These are phyloP conservation scores for Lordiphosa mommai DNA, from an alignment of 1,140 invertebrate species.

Conservation along the genomic window DNA sequence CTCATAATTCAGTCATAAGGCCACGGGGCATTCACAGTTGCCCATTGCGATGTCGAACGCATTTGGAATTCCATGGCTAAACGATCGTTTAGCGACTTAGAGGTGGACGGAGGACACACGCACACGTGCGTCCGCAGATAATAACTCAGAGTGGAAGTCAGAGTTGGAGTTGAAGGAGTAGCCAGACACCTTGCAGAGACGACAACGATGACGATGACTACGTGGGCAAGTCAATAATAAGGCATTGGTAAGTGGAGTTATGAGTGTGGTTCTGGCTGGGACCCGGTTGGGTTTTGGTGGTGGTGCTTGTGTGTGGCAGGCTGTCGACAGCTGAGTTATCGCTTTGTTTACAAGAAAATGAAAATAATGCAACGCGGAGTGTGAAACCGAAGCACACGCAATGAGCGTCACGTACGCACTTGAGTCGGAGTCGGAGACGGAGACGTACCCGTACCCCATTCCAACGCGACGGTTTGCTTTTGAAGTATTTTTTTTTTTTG, in stretches of 20 bases:
- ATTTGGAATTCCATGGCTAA: slow-evolving; percentile 50
- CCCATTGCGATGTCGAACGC: slow-evolving; percentile 3
- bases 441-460: background rate
- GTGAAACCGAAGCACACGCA: slow-evolving; percentile 32
- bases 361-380: slow-evolving; percentile 14
- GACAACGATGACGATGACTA: background rate
- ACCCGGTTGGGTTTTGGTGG: background rate
- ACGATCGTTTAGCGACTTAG: slow-evolving; percentile 60
- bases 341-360: slow-evolving; percentile 44
- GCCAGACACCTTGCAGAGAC: slow-evolving; percentile 3
- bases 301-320: slow-evolving; percentile 25
- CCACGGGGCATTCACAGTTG: slow-evolving; percentile 17
- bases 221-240: slow-evolving; percentile 9
- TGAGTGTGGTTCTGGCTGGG: slow-evolving; percentile 3
- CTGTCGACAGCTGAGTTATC: slow-evolving; percentile 47
- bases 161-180: slow-evolving; percentile 5
- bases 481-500: slow-evolving; percentile 17
- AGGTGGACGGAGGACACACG: slow-evolving; percentile 14
- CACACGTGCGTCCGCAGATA: slow-evolving; percentile 44
- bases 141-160: slow-evolving; percentile 27
- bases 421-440: background rate
- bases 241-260: slow-evolving; percentile 4
- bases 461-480: slow-evolving; percentile 5
- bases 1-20: slow-evolving; percentile 58
- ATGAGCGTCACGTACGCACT: slow-evolving; percentile 45